Base-by-base conservation (phyloP, 2,797 vertebrate species). In the Lerista edwardsae region DNA sequence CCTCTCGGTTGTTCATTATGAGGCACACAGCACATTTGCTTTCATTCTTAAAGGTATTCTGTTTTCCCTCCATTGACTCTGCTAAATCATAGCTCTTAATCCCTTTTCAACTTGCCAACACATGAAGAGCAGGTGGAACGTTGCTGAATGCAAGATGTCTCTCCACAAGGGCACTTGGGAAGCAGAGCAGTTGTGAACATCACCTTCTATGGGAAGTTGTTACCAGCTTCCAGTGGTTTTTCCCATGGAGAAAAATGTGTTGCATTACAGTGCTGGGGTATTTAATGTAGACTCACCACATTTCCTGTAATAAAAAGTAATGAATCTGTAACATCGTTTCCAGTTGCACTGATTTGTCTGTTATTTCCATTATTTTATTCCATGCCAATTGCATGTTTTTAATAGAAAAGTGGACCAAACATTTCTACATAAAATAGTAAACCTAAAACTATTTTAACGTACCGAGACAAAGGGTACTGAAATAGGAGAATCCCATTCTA, bases 31-130 rank as follows among this genome's bases (percentile, higher is more conserved):
- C n/a, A 51, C 41, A 23, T 15, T 79, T 64, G n/a, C 19, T 67
- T 79, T 68, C 77, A 68, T 68, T 55, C n/a, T 79, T 79, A 75
- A 57, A 34, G 74, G 55, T 59, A 15, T 51, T 34, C 44, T 79
- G 21, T 27, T 25, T 51, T 8, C 11, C 6, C 44, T 67, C 29
- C 65, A 25, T 51, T 79, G 41, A 64, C 62, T 67, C 29, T 51
- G 47, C 29, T 21, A 67, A 21, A 67, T 47, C 11, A 65, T 65
- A 41, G 29, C 27, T 31, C 61, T 64, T 79, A 44, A 67, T 79
- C 29, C n/a, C 51, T n/a, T 75, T 31, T 75, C 51, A 75, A 3
- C 51, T 25, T 59, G 9, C n/a, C 31, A 14, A 34, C n/a, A 57
- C 17, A 57, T 75, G 6, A 75, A 57, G 27, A 47, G 41, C 71